Base-by-base conservation (phyloP, 2,113 vertebrate species). In the Caloenas nicobarica region DNA sequence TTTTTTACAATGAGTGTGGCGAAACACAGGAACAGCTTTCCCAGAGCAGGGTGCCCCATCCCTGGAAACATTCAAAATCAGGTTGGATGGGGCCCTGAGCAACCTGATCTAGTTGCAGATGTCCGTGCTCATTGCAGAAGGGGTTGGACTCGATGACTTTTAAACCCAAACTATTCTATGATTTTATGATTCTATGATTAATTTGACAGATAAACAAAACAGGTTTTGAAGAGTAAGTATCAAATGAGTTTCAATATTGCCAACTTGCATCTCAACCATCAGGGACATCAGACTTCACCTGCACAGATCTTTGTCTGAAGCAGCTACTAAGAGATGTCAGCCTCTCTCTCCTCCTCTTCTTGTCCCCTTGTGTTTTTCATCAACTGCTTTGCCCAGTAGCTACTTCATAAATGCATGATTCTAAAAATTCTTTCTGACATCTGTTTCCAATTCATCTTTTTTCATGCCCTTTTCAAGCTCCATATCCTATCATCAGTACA, bases 351-450 rank as follows among this genome's bases (percentile, higher is more conserved):
- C 6, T 7, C 9, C 18, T 40, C 3, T 62, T 69, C 79, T 80
- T 86, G 64, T 95, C 42, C 82, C 42, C 60, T 93, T 81, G 42
- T 74, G 79, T 64, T 91, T 80, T 90, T 51, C 25, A 91, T 78
- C 58, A 91, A 25, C 16, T 2, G 18, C 54, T 84, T 83, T 95
- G 88, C 85, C 91, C 82, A 83, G 68, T 53, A 81, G 88, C 64
- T 95, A 83, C 29, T 88, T 56, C 64, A 71, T 15, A 93, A 88
- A 90, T 16, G 13, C 7, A 83, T 16, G 46, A 88, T 66, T 88
- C 66, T 66, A 88, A 88, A 95, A 88, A 96, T 93, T 48, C 36
- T 44, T 95, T 80, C 60, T 93, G 90, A 91, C 79, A 90, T 88
- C 62, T 94, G 56, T 81, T 94, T 94, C 76, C 13, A 90, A 64